These are phyloP conservation scores for Lissonota sp. DNA, from an alignment of 2,888 invertebrate species.

Conservation along the genomic window DNA sequence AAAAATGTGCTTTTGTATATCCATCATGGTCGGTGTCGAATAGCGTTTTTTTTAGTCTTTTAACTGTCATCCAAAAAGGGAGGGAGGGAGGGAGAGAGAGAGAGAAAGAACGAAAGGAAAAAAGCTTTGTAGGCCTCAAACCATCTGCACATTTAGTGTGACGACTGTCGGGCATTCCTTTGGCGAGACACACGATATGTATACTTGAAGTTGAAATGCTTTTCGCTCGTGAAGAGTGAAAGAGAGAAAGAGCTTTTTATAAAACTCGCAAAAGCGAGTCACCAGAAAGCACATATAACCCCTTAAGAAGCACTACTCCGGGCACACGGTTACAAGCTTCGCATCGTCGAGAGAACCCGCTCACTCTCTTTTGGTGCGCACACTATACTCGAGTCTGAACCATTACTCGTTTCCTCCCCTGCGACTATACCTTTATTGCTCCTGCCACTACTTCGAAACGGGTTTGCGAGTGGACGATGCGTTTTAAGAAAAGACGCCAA, in stretches of 20 bases:
- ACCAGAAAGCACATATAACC: constrained; percentile 34
- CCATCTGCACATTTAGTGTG: constrained; percentile 6
- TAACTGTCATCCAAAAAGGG: no score
- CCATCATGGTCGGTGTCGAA: no score
- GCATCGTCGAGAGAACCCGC: constrained; percentile 50
- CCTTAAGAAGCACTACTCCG: constrained; percentile 52
- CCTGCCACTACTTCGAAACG: constrained; percentile 1
- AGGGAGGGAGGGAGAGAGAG: no score
- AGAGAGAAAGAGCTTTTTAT: constrained; percentile 6
- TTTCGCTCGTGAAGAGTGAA: constrained; percentile 37
- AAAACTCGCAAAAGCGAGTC: constrained; percentile 34
- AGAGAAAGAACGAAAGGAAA: background rate
- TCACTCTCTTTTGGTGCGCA: constrained; percentile 20
- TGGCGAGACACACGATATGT: constrained; percentile 34
- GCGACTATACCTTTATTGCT: constrained; percentile 12
- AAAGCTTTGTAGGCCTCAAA: constrained; percentile 47
- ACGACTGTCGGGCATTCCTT: constrained; percentile 8
- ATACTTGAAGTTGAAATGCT: constrained; percentile 62
- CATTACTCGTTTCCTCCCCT: constrained; percentile 56
- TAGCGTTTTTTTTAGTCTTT: no score
- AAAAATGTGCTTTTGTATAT: background rate
- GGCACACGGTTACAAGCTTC: constrained; percentile 61
- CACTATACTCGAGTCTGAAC: constrained; percentile 55
- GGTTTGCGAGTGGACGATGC: constrained; percentile 52
- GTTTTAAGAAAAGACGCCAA: constrained; percentile 56